A percentile compares a stretch with the other conserved stretches of the same genome.
Evolutionary conservation across 2,113 vertebrate genomes (phyloP).

Genomic region (Diadophis punctatus): DNA sequence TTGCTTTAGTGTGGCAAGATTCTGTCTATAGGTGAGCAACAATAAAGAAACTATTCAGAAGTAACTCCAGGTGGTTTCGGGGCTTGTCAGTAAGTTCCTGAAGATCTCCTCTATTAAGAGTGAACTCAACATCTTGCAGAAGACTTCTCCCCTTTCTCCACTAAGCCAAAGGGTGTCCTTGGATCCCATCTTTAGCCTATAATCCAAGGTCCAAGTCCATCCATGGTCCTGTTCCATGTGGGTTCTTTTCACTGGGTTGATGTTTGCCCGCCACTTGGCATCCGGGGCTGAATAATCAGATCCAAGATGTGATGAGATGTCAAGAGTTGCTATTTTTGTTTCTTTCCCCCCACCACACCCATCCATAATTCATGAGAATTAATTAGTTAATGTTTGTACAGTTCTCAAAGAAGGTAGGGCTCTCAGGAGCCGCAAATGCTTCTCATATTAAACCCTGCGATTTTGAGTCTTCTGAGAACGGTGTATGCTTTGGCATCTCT

Average conservation of each 20-base stretch:
- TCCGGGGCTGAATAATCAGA: conserved; percentile 15
- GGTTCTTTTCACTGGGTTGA: neutral
- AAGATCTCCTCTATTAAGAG: neutral
- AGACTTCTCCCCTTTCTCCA: neutral
- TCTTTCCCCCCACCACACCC: neutral
- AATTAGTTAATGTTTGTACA: conserved; percentile 48
- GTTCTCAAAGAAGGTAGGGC: conserved; percentile 37
- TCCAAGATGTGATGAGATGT: conserved; percentile 11
- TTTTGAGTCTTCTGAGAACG: conserved; percentile 32
- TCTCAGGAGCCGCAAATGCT: conserved; percentile 14
- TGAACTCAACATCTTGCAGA: neutral
- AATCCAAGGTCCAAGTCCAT: neutral
- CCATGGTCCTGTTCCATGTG: neutral
- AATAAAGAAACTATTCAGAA: neutral
- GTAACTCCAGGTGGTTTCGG: neutral
- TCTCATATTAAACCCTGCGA: conserved; percentile 13
- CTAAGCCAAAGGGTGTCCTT: neutral
- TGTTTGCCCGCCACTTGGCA: neutral
- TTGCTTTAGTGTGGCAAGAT: neutral
- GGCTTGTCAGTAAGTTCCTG: neutral
- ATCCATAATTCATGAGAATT: conserved; percentile 56
- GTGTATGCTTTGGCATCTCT: neutral
- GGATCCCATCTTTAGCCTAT: neutral
- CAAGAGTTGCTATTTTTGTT: conserved; percentile 41
- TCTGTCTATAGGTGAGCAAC: neutral